Conservation (phyloP, 2,113 vertebrate genomes). For the Aspiorhynchus laticeps region DNA sequence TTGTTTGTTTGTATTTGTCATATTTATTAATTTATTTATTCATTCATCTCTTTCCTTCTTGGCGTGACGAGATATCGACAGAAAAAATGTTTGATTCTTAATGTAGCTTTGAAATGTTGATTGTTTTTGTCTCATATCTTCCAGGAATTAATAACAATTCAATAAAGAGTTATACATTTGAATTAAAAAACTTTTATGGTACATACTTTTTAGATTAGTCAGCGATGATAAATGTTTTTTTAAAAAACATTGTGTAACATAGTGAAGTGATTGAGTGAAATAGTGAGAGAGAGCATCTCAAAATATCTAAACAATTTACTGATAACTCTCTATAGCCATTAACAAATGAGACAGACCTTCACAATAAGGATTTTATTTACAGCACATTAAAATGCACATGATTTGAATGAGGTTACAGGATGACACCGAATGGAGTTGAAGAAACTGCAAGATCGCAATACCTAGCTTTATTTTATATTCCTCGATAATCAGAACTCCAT, state of each 20-base stretch:
- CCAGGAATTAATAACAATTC: not conserved
- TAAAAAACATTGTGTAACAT: too few relatives aligned
- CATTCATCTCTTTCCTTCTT: not conserved
- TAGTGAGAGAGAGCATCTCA: not conserved
- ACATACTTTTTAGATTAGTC: not conserved
- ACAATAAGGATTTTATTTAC: constrained; percentile 57
- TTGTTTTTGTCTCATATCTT: constrained; percentile 2
- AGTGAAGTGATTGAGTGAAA: too few relatives aligned
- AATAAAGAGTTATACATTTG: constrained; percentile 9
- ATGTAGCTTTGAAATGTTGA: not conserved
- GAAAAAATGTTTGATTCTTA: constrained; percentile 13
- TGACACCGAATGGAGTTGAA: constrained; percentile 5
- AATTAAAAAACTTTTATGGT: not conserved
- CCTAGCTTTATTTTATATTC: not conserved
- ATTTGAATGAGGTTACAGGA: constrained; percentile 34
- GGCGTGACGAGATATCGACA: not conserved
- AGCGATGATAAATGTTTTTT: not conserved
- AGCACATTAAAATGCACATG: constrained; percentile 52
- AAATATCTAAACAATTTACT: not conserved
- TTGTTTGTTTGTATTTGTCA: constrained; percentile 26
- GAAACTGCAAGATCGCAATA: not conserved
- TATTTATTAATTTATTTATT: constrained; percentile 27
- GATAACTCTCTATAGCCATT: not conserved
- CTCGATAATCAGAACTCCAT: not conserved
- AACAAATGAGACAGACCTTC: constrained; percentile 16